Evolutionary conservation across 1,140 invertebrate species (phyloP), one percentile per base, ranked within the genome.

Genomic region (Pentalonia nigronervosa): DNA sequence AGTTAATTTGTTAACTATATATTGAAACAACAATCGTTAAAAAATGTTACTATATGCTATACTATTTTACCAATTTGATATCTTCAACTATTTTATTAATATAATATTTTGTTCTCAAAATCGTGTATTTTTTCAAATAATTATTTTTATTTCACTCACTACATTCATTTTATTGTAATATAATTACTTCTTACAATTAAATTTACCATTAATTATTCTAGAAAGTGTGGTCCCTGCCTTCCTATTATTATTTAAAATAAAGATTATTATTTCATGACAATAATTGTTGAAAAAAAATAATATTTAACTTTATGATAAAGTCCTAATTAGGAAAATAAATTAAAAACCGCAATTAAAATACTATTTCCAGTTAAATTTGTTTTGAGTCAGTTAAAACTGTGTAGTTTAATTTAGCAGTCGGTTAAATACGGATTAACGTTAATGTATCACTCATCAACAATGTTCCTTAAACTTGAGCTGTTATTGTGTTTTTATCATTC

Each of bases 221-320:
- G 6, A n/a, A 67, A 76, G 14, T 76, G 60, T 76, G 14, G 14
- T 76, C 30, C 60, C 14, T 14, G 60, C 4, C n/a, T n/a, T n/a
- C n/a, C 6, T 76, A 17, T 0, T n/a, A n/a, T 76, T n/a, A 17
- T 67, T n/a, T n/a, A 3, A 4, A 67, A 67, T 67, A 30, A 17
- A 67, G 30, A n/a, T 76, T n/a, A 76, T 76, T n/a, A 76, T 76
- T 76, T 76, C 14, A n/a, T 67, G 56, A 60, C n/a, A 76, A n/a
- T 76, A n/a, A 76, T 76, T 76, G 60, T 76, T 76, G n/a, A n/a
- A 76, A 76, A 76, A 76, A n/a, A 76, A n/a, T 67, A 76, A 76
- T 34, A 76, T n/a, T 76, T 76, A 76, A 76, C 60, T 34, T 76
- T 17, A n/a, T 76, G n/a, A 76, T 76, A 76, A 76, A 76, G 60